Conservation (phyloP, 1,140 invertebrate species). For the Cydia strobilella region DNA sequence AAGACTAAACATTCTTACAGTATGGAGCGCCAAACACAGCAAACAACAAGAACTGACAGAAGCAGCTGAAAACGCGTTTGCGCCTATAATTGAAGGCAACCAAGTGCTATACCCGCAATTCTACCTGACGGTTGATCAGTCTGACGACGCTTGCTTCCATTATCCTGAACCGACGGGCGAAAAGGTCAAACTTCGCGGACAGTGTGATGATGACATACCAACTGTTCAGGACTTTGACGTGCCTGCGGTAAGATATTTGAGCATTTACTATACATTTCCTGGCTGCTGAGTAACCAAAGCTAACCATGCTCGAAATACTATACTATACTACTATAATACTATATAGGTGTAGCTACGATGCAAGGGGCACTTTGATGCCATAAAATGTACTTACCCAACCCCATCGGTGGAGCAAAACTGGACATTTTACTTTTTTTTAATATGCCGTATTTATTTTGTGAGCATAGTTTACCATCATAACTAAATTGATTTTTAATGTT, state of each 20-base stretch:
- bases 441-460: too few relatives aligned
- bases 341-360: too few relatives aligned
- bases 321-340: too few relatives aligned
- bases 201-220: constrained; percentile 59
- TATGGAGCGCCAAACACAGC: constrained; percentile 71
- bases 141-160: constrained; percentile 60
- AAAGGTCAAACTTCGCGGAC: constrained; percentile 59
- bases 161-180: constrained; percentile 52
- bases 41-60: constrained; percentile 45
- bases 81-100: constrained; percentile 43
- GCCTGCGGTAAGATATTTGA: background rate
- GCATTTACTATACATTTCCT: background rate
- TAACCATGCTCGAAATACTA: background rate
- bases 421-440: too few relatives aligned
- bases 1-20: constrained; percentile 42
- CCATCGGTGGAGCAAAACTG: too few relatives aligned
- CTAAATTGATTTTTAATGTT: too few relatives aligned
- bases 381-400: too few relatives aligned
- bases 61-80: constrained; percentile 49
- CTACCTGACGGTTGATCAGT: constrained; percentile 54
- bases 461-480: too few relatives aligned
- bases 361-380: too few relatives aligned
- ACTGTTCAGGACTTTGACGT: constrained; percentile 49
- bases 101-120: constrained; percentile 52
- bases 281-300: background rate